Percentiles rank a stretch among this genome's conserved stretches.
phyloP scores from a whole-genome alignment of 2,113 vertebrate genomes.

The Malurus cyaneus region DNA sequence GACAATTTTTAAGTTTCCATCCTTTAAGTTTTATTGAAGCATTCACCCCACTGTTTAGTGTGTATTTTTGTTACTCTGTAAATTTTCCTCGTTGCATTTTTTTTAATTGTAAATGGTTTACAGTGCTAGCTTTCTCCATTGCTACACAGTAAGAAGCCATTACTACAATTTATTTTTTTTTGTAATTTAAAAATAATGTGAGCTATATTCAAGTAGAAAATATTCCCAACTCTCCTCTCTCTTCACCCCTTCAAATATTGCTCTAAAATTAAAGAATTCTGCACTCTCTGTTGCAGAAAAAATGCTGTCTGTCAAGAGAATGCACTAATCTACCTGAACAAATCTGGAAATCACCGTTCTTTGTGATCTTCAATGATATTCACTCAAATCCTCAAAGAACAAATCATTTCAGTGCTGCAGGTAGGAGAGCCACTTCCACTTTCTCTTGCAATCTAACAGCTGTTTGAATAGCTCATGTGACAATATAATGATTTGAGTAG shows the following conservation, averaged over 20 bases:
- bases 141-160: not conserved
- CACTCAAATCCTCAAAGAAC: not conserved
- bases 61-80: not conserved
- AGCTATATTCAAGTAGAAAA: not conserved
- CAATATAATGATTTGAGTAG: not conserved
- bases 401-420: not conserved
- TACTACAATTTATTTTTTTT: fast-evolving
- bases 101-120: not conserved
- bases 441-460: not conserved
- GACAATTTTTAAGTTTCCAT: not conserved
- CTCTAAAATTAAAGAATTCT: not conserved
- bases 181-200: not conserved
- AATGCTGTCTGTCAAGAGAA: not conserved
- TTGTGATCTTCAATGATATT: not conserved
- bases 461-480: not conserved
- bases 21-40: not conserved
- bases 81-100: not conserved
- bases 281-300: not conserved
- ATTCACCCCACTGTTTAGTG: not conserved
- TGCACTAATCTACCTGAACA: not conserved
- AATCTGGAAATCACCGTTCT: not conserved
- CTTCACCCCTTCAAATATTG: fast-evolving
- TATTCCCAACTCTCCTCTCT: not conserved
- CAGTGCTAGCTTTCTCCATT: not conserved
- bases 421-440: not conserved